Evolutionary conservation across 2,888 invertebrate species (phyloP).

Genomic region (Fragum fragum): DNA sequence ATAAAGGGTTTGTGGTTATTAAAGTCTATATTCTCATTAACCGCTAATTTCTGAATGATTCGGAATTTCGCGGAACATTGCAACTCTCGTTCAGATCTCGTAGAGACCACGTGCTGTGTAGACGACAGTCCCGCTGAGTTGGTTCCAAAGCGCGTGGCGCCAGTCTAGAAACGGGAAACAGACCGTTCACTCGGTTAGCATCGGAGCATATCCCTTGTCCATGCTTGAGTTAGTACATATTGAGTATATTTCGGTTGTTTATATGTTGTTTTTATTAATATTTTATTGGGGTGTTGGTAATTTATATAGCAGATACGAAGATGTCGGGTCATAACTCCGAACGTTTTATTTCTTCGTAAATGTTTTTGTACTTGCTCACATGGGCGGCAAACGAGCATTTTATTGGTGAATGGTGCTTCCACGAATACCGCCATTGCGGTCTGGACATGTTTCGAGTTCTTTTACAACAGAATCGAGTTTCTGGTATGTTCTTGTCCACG

Average conservation of each 20-base stretch:
- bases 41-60: slow-evolving; percentile 15
- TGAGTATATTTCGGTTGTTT: slow-evolving; percentile 55
- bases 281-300: slow-evolving; percentile 63
- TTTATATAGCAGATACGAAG: slow-evolving; percentile 42
- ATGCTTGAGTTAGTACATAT: slow-evolving; percentile 63
- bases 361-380: slow-evolving; percentile 32
- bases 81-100: slow-evolving; percentile 33
- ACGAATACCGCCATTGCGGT: background rate
- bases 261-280: slow-evolving; percentile 52
- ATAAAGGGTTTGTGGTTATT: slow-evolving; percentile 16
- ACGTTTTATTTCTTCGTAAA: slow-evolving; percentile 26
- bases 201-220: slow-evolving; percentile 57
- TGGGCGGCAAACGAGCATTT: slow-evolving; percentile 26
- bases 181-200: slow-evolving; percentile 49
- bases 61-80: background rate
- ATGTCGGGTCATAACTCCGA: slow-evolving; percentile 29
- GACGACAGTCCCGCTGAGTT: slow-evolving; percentile 58
- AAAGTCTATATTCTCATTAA: slow-evolving; percentile 15
- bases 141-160: slow-evolving; percentile 63
- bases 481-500: no score
- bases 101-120: slow-evolving; percentile 59
- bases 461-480: background rate
- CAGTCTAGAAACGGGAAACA: slow-evolving; percentile 46
- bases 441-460: background rate
- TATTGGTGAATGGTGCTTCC: slow-evolving; percentile 17